Conservation (phyloP, 2,797 vertebrate species). For the Chaetodon trifasciatus region DNA sequence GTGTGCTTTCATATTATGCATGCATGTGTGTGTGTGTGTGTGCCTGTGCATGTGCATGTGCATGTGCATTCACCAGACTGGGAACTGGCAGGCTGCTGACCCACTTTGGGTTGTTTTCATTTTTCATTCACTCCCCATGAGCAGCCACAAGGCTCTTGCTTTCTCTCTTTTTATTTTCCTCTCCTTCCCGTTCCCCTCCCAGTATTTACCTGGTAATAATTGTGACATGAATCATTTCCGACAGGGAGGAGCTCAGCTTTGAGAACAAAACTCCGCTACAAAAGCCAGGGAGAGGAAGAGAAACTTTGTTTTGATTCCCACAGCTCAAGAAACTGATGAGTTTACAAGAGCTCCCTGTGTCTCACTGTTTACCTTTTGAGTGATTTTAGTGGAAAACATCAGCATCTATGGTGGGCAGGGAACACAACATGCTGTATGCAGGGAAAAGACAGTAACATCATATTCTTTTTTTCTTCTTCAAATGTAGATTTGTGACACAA, state of each 20-base stretch:
- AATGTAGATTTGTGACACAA: not conserved
- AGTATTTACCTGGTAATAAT: slow-evolving; percentile 74
- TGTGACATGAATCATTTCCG: slow-evolving; percentile 76
- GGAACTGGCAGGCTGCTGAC: slow-evolving; percentile 65
- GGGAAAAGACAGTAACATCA: not conserved
- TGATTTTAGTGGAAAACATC: slow-evolving; percentile 7
- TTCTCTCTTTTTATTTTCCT: slow-evolving; percentile 20
- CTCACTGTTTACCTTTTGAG: slow-evolving; percentile 23
- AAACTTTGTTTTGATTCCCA: slow-evolving; percentile 47
- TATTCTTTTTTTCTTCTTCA: not conserved
- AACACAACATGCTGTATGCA: not conserved
- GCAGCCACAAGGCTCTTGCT: slow-evolving; percentile 50
- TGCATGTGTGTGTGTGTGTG: slow-evolving; percentile 2
- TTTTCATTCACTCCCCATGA: slow-evolving; percentile 65
- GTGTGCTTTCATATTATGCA: slow-evolving; percentile 28
- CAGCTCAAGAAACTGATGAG: slow-evolving; percentile 24
- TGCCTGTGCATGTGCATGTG: slow-evolving; percentile 20
- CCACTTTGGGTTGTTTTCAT: slow-evolving; percentile 75
- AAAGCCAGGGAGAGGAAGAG: slow-evolving; percentile 20
- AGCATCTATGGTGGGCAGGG: not conserved
- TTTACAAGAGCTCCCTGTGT: slow-evolving; percentile 19
- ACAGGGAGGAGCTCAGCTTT: slow-evolving; percentile 67
- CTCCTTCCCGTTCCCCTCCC: slow-evolving; percentile 52
- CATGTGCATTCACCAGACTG: slow-evolving; percentile 44
- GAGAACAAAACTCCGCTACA: slow-evolving; percentile 47